phyloP scores from a whole-genome alignment of 2,888 invertebrate genomes.

The Argyra leucocephala region DNA sequence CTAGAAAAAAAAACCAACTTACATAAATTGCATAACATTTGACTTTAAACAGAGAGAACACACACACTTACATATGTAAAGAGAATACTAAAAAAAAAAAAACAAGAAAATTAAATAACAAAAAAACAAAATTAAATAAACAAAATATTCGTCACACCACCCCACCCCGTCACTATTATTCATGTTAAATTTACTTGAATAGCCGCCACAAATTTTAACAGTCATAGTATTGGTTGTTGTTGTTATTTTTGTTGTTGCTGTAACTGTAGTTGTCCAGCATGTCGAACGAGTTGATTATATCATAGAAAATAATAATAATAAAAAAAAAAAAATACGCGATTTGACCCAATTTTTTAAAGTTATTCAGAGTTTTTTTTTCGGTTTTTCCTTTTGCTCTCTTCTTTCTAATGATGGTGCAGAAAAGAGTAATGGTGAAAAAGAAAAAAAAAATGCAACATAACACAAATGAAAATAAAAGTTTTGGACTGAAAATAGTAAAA shows the following conservation, averaged over 20 bases:
- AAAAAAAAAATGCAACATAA: neutral
- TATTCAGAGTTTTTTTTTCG: neutral
- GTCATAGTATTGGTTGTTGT: neutral
- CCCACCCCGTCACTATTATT: neutral
- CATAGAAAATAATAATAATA: neutral
- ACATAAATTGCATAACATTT: neutral
- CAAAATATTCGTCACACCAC: neutral
- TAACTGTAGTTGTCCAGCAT: neutral
- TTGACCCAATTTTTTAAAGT: conserved; percentile 5
- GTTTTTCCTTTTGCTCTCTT: neutral
- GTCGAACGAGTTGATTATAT: conserved; percentile 6
- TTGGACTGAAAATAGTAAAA: neutral
- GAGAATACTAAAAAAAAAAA: too few relatives aligned
- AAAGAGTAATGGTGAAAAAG: conserved; percentile 2
- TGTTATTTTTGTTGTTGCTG: neutral
- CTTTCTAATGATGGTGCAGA: conserved; percentile 3
- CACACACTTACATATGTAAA: neutral
- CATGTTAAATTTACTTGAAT: neutral
- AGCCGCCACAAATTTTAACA: neutral
- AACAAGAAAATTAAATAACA: too few relatives aligned
- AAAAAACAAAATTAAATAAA: neutral
- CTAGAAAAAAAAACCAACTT: neutral
- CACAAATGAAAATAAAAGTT: neutral
- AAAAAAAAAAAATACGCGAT: neutral
- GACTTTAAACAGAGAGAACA: neutral